Conservation (phyloP, 2,113 vertebrate species). For the Caretta caretta region DNA sequence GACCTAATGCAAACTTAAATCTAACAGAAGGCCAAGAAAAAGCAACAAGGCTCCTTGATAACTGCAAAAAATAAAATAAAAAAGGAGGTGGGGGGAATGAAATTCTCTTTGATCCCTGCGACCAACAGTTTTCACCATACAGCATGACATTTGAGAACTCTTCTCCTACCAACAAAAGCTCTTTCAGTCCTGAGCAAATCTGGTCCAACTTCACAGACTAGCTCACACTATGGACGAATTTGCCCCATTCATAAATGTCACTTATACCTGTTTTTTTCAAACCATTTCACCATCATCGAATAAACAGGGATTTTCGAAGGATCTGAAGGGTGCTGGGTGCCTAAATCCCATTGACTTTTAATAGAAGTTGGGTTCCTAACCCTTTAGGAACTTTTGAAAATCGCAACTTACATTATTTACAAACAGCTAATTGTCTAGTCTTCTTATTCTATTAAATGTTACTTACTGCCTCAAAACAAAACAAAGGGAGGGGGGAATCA, state of each 20-base stretch:
- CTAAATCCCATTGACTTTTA: background rate
- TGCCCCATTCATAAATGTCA: background rate
- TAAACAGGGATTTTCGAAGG: rapidly evolving
- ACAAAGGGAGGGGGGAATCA: rapidly evolving
- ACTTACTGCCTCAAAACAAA: background rate
- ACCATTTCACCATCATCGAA: background rate
- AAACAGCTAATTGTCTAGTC: background rate
- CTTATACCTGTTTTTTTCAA: background rate
- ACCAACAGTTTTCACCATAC: background rate
- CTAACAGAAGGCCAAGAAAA: background rate
- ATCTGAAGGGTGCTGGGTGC: background rate
- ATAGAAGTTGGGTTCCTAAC: rapidly evolving
- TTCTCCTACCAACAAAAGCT: background rate
- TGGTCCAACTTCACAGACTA: background rate
- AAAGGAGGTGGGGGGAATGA: background rate
- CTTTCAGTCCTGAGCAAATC: background rate
- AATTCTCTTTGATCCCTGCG: background rate
- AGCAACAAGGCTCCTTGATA: background rate
- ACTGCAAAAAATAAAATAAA: background rate
- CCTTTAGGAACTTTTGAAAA: background rate
- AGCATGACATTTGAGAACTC: background rate
- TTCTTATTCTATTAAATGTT: background rate
- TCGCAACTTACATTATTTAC: rapidly evolving
- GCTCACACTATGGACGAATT: background rate
- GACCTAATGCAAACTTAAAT: rapidly evolving